These are phyloP conservation scores for Ptychodera flava DNA, from an alignment of 35 echinoderm and acorn worm genomes.

Conservation along the genomic window DNA sequence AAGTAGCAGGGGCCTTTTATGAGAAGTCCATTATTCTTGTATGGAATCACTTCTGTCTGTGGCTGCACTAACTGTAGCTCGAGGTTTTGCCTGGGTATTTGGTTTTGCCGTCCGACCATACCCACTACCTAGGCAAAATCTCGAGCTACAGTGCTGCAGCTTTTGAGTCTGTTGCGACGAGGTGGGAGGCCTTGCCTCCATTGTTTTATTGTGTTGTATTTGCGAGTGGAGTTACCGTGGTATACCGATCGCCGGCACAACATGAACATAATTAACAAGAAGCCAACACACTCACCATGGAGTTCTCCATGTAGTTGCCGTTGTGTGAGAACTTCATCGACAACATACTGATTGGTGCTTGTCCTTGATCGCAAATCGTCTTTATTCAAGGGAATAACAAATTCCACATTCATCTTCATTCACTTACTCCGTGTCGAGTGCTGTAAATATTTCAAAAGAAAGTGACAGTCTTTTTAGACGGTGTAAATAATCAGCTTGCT, in stretches of 20 bases:
- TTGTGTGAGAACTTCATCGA: constrained; percentile 68
- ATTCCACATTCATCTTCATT: constrained; percentile 70
- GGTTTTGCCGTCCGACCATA: neutral
- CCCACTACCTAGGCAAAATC: neutral
- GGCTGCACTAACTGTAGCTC: too few species aligned
- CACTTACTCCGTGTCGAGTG: too few species aligned
- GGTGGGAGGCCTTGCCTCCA: too few species aligned
- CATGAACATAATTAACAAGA: too few species aligned
- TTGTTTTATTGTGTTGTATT: neutral
- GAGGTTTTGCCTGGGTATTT: too few species aligned
- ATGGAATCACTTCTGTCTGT: too few species aligned
- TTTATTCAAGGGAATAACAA: constrained; percentile 72
- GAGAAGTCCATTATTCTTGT: too few species aligned
- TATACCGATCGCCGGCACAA: neutral
- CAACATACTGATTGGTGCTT: constrained; percentile 80
- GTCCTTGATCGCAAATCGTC: constrained; percentile 66
- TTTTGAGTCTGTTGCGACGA: too few species aligned
- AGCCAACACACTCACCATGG: constrained; percentile 49
- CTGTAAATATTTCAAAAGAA: too few species aligned
- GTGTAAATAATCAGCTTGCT: too few species aligned
- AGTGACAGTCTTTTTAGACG: too few species aligned
- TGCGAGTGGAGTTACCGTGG: neutral
- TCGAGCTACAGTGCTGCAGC: neutral
- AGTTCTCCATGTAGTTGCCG: constrained; percentile 72
- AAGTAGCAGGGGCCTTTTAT: too few species aligned